Evolutionary conservation across 2,888 invertebrate genomes (phyloP).

Genomic region (Cybosia mesomella): DNA sequence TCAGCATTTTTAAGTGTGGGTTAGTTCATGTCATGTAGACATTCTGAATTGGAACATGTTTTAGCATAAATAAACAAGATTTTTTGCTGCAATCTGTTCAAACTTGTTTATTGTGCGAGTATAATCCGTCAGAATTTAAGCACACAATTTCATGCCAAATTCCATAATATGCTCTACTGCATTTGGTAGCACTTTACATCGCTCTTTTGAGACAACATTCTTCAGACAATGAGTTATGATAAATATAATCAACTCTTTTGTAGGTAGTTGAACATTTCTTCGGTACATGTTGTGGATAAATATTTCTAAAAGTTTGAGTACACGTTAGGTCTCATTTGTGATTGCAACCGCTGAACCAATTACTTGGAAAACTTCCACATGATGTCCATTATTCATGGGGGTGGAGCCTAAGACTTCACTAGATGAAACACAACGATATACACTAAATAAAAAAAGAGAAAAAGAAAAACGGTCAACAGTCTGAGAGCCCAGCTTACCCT

Average conservation of each 20-base stretch:
- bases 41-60: background rate
- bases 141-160: background rate
- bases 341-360: too few relatives aligned
- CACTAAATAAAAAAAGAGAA: too few relatives aligned
- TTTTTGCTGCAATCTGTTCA: background rate
- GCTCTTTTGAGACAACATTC: background rate
- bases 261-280: background rate
- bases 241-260: background rate
- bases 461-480: too few relatives aligned
- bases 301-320: too few relatives aligned
- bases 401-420: too few relatives aligned
- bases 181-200: background rate
- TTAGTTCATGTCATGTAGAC: background rate
- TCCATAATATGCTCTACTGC: background rate
- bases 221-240: background rate
- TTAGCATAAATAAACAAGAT: background rate
- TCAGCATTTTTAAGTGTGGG: background rate
- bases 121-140: background rate
- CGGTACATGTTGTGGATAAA: too few relatives aligned
- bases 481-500: too few relatives aligned
- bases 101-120: background rate
- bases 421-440: too few relatives aligned
- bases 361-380: too few relatives aligned
- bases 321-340: too few relatives aligned
- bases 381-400: too few relatives aligned